Conservation (phyloP, 1,140 invertebrate species). For the Hormaphis cornu region DNA sequence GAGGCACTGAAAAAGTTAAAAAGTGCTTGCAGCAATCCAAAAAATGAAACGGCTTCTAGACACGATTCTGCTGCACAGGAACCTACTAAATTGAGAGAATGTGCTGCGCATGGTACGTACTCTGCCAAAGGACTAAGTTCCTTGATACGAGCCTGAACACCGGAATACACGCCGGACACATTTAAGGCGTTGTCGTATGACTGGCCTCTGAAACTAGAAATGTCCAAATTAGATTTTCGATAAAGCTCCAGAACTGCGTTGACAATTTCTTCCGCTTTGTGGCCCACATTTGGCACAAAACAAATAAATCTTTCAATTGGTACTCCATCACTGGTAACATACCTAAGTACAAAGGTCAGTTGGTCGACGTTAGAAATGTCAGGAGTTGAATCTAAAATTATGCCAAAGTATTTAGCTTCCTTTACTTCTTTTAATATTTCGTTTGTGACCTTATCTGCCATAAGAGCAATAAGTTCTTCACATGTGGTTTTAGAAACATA, state of each 20-base stretch:
- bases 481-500: slow-evolving; percentile 41
- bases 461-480: slow-evolving; percentile 39
- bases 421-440: slow-evolving; percentile 39
- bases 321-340: slow-evolving; percentile 26
- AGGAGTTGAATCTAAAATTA: slow-evolving; percentile 33
- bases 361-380: slow-evolving; percentile 26
- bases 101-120: slow-evolving; percentile 15
- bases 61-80: neutral
- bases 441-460: slow-evolving; percentile 34
- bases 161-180: slow-evolving; percentile 2
- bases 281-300: slow-evolving; percentile 8
- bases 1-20: slow-evolving; percentile 38
- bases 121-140: neutral
- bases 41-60: slow-evolving; percentile 35
- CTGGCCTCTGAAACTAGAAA: slow-evolving; percentile 36
- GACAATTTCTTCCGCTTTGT: neutral
- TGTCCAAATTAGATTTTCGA: slow-evolving; percentile 29
- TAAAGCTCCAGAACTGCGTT: slow-evolving; percentile 4
- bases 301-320: slow-evolving; percentile 19
- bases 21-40: slow-evolving; percentile 36
- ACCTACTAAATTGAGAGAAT: slow-evolving; percentile 9
- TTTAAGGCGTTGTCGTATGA: slow-evolving; percentile 37
- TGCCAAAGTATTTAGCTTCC: slow-evolving; percentile 41
- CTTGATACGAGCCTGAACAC: slow-evolving; percentile 1
- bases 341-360: slow-evolving; percentile 31